Conservation (phyloP, 2,113 vertebrate species). For the Gnathonemus echidnorhynchus region DNA sequence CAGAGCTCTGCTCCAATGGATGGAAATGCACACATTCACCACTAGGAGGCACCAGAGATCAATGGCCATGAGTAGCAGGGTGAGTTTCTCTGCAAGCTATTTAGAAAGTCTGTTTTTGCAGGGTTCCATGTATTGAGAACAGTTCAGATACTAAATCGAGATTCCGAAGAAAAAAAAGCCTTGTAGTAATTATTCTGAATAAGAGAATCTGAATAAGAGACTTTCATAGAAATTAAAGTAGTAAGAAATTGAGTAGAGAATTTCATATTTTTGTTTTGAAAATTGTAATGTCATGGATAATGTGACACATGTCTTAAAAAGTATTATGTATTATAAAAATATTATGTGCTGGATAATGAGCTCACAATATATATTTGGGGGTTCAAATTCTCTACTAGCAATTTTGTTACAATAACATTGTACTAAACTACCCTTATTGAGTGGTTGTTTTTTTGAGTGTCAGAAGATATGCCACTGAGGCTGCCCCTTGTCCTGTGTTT, state of each 20-base stretch:
- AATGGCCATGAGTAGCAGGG: not conserved
- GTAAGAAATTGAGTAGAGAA: not conserved
- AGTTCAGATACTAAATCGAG: not conserved
- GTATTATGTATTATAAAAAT: not conserved
- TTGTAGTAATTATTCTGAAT: not conserved
- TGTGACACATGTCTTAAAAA: not conserved
- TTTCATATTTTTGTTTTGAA: not conserved
- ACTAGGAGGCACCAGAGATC: not conserved
- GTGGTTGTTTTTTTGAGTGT: not conserved
- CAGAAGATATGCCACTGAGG: not conserved
- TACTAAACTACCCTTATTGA: not conserved
- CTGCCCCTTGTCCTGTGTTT: not conserved
- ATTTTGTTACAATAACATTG: not conserved
- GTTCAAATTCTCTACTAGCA: not conserved
- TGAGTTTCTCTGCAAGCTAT: not conserved
- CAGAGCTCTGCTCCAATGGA: not conserved
- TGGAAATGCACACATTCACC: not conserved
- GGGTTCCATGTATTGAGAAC: not conserved
- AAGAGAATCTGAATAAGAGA: not conserved
- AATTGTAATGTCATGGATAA: not conserved
- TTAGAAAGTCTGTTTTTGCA: not conserved
- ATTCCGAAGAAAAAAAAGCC: not conserved
- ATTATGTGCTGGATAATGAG: not conserved
- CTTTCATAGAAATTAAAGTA: not conserved
- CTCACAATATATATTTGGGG: not conserved